These are phyloP conservation scores for Spodoptera frugiperda DNA, from an alignment of 1,140 invertebrate genomes.

Conservation along the genomic window DNA sequence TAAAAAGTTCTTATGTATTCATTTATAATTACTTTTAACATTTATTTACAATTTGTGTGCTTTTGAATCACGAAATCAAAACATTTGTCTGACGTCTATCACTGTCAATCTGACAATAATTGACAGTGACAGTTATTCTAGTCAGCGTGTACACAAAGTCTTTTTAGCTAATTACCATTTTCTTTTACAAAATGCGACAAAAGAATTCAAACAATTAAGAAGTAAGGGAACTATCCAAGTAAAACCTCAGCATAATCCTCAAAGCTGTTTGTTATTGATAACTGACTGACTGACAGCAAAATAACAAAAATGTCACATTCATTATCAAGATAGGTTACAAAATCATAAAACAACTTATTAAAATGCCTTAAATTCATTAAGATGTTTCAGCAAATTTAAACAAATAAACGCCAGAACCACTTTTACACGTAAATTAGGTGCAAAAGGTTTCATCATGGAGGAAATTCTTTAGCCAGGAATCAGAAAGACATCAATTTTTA, in stretches of 20 bases:
- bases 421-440: background rate
- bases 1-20: too few species aligned
- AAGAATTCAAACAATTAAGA: background rate
- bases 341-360: background rate
- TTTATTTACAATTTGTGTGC: background rate
- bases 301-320: background rate
- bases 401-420: background rate
- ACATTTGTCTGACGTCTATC: background rate
- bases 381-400: background rate
- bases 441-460: background rate
- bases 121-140: too few species aligned
- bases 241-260: too few species aligned
- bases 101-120: background rate
- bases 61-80: constrained; percentile 4
- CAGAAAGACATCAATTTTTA: background rate
- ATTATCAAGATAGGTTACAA: background rate
- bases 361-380: background rate
- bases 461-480: background rate
- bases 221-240: too few species aligned
- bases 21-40: background rate
- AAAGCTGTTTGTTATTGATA: background rate
- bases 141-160: too few species aligned
- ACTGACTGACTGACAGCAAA: constrained; percentile 14
- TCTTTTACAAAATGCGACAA: background rate
- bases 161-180: too few species aligned